Conservation (phyloP, 1,140 invertebrate genomes). For the Drosophila pruinosa region DNA sequence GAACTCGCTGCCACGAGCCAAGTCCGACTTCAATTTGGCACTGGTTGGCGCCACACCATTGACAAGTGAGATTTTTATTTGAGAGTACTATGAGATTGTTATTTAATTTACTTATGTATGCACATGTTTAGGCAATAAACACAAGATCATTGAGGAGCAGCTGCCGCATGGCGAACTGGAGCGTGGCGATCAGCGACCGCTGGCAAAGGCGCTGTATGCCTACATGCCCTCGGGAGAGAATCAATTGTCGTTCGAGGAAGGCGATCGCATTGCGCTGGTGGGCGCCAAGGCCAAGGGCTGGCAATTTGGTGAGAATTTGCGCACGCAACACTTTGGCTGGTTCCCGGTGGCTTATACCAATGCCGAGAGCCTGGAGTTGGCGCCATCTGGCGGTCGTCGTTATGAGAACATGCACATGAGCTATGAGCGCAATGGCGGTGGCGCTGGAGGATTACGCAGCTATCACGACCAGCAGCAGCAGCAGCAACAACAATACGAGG, state of each 20-base stretch:
- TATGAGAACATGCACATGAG: conserved; percentile 68
- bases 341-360: conserved; percentile 97
- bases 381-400: conserved; percentile 35
- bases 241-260: conserved; percentile 95
- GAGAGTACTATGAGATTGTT: too few species aligned
- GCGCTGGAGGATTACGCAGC: conserved; percentile 43
- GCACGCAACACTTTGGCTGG: conserved; percentile 95
- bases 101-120: not conserved
- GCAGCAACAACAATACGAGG: conserved; percentile 70
- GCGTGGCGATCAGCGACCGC: conserved; percentile 77
- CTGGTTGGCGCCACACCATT: conserved; percentile 83
- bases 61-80: conserved; percentile 17
- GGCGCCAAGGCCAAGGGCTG: conserved; percentile 96
- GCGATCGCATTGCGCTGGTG: conserved; percentile 93
- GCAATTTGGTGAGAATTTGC: conserved; percentile 96
- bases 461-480: conserved; percentile 63
- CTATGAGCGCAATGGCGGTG: conserved; percentile 55
- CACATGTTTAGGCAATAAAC: conserved; percentile 65
- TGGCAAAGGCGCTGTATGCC: conserved; percentile 93
- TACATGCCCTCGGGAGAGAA: conserved; percentile 95
- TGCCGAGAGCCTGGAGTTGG: conserved; percentile 63
- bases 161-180: conserved; percentile 29
- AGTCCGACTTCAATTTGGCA: conserved; percentile 93
- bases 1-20: conserved; percentile 88
- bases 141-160: conserved; percentile 70